Evolutionary conservation across 2,888 invertebrate species (phyloP).

Genomic region (Perizoma affinitatum): DNA sequence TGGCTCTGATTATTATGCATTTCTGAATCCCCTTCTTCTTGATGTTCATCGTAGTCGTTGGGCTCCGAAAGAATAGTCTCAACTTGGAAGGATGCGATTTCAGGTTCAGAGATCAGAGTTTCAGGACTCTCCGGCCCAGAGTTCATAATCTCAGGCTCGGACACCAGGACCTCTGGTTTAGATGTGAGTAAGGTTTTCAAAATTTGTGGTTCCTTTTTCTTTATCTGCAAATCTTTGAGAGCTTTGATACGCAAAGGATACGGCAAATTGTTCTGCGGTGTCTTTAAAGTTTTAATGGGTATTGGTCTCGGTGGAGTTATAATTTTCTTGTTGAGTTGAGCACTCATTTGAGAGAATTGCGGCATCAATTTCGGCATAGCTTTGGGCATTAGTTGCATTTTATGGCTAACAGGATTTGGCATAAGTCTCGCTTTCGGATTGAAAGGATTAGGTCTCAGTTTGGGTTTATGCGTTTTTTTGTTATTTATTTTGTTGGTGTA

Average conservation of each 20-base stretch:
- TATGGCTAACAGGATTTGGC: slow-evolving; percentile 79
- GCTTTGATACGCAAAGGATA: slow-evolving; percentile 80
- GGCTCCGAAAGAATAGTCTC: slow-evolving; percentile 79
- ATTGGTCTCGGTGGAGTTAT: slow-evolving; percentile 69
- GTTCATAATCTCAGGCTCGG: slow-evolving; percentile 78
- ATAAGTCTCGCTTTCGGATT: slow-evolving; percentile 78
- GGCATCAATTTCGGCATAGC: slow-evolving; percentile 63
- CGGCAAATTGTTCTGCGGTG: slow-evolving; percentile 68
- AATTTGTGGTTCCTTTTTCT: slow-evolving; percentile 79
- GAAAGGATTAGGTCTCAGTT: slow-evolving; percentile 78
- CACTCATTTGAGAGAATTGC: slow-evolving; percentile 29
- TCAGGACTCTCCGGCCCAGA: slow-evolving; percentile 81
- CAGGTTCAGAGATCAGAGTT: slow-evolving; percentile 79
- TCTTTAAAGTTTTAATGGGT: slow-evolving; percentile 65
- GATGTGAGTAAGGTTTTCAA: slow-evolving; percentile 77
- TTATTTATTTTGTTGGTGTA: slow-evolving; percentile 76
- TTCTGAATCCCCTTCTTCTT: slow-evolving; percentile 56
- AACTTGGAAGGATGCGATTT: slow-evolving; percentile 80
- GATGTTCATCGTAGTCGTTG: slow-evolving; percentile 62
- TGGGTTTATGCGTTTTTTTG: slow-evolving; percentile 66
- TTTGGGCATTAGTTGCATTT: slow-evolving; percentile 71
- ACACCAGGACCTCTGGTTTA: slow-evolving; percentile 75
- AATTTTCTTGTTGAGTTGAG: slow-evolving; percentile 42
- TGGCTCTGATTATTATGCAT: slow-evolving; percentile 61
- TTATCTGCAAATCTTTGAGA: slow-evolving; percentile 79